These are phyloP conservation scores for Polietes domitor DNA, from an alignment of 2,888 invertebrate genomes.

Conservation along the genomic window DNA sequence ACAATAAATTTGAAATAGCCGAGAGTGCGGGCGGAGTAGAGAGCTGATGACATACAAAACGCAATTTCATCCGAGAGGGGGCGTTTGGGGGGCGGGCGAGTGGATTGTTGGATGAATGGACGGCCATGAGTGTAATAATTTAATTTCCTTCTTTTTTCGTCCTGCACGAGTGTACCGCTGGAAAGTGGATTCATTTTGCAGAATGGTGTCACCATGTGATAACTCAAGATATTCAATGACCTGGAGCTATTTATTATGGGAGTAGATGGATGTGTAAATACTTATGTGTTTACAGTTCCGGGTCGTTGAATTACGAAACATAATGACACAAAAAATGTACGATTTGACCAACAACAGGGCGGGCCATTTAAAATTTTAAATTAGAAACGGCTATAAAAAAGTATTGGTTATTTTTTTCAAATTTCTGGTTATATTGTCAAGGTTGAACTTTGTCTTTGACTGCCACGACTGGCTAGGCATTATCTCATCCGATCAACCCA, in stretches of 20 bases:
- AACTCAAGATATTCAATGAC: slow-evolving; percentile 50
- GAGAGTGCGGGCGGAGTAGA: neutral
- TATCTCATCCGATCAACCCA: too few relatives aligned
- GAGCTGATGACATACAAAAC: neutral
- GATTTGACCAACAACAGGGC: too few relatives aligned
- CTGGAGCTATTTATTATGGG: slow-evolving; percentile 31
- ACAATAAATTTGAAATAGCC: slow-evolving; percentile 19
- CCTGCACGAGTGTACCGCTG: neutral
- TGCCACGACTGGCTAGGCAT: too few relatives aligned
- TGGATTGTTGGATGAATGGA: neutral
- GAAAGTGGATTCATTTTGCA: slow-evolving; percentile 19
- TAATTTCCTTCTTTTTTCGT: neutral
- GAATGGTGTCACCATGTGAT: slow-evolving; percentile 46
- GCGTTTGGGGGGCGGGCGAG: neutral
- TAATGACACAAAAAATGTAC: too few relatives aligned
- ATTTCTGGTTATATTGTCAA: too few relatives aligned
- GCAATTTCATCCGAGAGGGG: neutral
- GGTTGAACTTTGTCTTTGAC: too few relatives aligned
- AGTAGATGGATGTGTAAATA: neutral
- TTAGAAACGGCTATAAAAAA: too few relatives aligned
- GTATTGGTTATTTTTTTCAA: too few relatives aligned
- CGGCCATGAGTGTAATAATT: slow-evolving; percentile 5
- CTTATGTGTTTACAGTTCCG: neutral
- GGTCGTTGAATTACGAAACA: neutral
- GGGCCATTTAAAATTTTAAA: too few relatives aligned